Conservation (phyloP, 1,140 invertebrate species). For the Nasonia giraulti region DNA sequence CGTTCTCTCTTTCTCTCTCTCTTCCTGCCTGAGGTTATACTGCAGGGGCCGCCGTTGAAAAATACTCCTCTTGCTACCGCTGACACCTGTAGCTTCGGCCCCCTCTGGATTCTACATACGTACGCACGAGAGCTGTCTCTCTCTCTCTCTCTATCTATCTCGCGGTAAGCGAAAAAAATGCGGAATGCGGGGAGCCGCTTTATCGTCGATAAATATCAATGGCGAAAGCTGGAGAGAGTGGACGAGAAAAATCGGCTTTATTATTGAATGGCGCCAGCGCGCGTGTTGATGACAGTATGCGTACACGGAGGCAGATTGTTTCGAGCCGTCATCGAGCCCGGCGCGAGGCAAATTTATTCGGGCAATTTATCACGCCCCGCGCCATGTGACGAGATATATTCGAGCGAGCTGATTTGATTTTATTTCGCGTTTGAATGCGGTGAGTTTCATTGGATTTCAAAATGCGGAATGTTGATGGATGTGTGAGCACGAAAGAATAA, state of each 20-base stretch:
- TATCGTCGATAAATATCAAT: slow-evolving; percentile 50
- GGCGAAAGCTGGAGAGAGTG: neutral
- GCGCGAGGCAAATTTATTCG: slow-evolving; percentile 26
- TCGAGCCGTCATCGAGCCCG: slow-evolving; percentile 4
- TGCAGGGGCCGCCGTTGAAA: slow-evolving; percentile 64
- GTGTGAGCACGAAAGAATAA: no score
- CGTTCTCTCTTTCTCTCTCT: slow-evolving; percentile 55
- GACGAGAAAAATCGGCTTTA: slow-evolving; percentile 17
- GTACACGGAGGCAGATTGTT: neutral
- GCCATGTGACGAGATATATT: slow-evolving; percentile 21
- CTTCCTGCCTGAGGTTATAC: slow-evolving; percentile 29
- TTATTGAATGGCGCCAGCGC: slow-evolving; percentile 13
- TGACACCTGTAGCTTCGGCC: slow-evolving; percentile 74
- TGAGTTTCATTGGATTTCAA: slow-evolving; percentile 16
- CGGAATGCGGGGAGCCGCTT: slow-evolving; percentile 27
- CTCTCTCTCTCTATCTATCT: neutral
- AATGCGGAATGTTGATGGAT: neutral
- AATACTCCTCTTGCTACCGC: slow-evolving; percentile 69
- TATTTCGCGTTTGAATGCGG: neutral
- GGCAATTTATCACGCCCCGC: slow-evolving; percentile 27
- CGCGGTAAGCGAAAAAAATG: slow-evolving; percentile 47
- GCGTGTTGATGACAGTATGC: neutral
- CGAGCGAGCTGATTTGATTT: slow-evolving; percentile 5
- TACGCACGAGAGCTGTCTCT: slow-evolving; percentile 48
- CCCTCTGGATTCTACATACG: slow-evolving; percentile 68